Evolutionary conservation across 64 coral and sea anemone genomes (phyloP).

Genomic region (Montipora efflorescens): DNA sequence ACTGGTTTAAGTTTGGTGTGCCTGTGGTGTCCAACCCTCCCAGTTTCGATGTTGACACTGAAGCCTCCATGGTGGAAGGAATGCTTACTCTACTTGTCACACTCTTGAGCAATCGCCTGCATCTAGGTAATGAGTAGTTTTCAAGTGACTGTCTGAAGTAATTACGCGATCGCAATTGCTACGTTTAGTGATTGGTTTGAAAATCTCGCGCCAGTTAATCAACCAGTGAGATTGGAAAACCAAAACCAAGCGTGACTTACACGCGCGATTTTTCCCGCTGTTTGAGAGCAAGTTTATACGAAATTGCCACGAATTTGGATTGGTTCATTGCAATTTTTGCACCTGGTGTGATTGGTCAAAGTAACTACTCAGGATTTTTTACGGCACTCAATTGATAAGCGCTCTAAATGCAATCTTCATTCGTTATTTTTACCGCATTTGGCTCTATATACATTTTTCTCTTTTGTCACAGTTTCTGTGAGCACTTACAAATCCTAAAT

Average conservation of each 20-base stretch:
- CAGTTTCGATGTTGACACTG: conserved; percentile 83
- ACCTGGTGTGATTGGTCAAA: no score
- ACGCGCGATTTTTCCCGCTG: no score
- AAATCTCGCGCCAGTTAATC: not conserved
- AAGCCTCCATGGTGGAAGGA: conserved; percentile 92
- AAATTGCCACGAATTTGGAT: no score
- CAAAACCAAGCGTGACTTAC: not conserved
- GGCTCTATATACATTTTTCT: no score
- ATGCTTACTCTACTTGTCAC: conserved; percentile 87
- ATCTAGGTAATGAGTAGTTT: conserved; percentile 77
- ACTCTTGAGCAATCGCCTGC: conserved; percentile 78
- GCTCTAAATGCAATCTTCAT: no score
- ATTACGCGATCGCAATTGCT: not conserved
- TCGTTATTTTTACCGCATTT: no score
- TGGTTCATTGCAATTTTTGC: no score
- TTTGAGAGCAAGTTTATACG: no score
- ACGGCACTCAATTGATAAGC: no score
- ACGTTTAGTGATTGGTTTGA: not conserved
- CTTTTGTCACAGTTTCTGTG: no score
- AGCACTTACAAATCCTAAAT: no score
- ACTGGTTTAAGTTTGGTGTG: conserved; percentile 96
- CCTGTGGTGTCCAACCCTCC: conserved; percentile 73
- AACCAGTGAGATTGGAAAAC: not conserved
- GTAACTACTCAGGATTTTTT: no score
- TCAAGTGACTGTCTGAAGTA: not conserved